Evolutionary conservation across 53 echinoderm and acorn worm species (phyloP).

Genomic region (Patiria pectinifera): DNA sequence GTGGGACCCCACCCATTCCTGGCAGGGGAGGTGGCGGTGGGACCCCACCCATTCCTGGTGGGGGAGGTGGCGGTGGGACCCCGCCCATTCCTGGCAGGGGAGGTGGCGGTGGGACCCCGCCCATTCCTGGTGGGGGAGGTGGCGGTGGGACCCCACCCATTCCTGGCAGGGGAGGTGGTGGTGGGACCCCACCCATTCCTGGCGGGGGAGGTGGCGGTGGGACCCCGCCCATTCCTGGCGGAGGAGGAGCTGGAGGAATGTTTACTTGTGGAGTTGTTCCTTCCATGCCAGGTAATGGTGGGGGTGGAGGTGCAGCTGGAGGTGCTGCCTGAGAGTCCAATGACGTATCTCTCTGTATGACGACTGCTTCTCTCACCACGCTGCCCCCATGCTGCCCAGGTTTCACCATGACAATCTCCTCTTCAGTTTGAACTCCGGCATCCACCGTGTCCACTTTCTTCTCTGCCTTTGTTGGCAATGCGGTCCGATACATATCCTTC

Average conservation of each 20-base stretch:
- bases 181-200: constrained; percentile 39
- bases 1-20: constrained; percentile 41
- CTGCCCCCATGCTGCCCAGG: constrained; percentile 37
- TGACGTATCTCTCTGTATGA: constrained; percentile 23
- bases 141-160: constrained; percentile 66
- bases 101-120: constrained; percentile 56
- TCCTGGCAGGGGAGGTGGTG: constrained; percentile 72
- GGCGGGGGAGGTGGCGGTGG: constrained; percentile 74
- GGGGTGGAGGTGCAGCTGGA: constrained; percentile 63
- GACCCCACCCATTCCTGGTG: constrained; percentile 65
- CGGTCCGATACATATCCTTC: constrained; percentile 5
- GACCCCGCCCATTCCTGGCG: constrained; percentile 66
- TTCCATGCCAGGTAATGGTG: constrained; percentile 73
- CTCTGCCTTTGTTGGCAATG: background rate
- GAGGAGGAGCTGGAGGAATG: constrained; percentile 74
- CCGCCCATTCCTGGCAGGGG: constrained; percentile 30
- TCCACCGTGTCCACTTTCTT: constrained; percentile 55
- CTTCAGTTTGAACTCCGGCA: constrained; percentile 72
- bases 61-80: constrained; percentile 67
- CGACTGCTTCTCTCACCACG: constrained; percentile 31
- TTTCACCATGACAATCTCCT: constrained; percentile 16
- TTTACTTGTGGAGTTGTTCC: constrained; percentile 49
- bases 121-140: constrained; percentile 48
- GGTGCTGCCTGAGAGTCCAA: constrained; percentile 5
- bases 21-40: constrained; percentile 76